phyloP scores from a whole-genome alignment of 2,797 vertebrate species.

The Cygnus olor region DNA sequence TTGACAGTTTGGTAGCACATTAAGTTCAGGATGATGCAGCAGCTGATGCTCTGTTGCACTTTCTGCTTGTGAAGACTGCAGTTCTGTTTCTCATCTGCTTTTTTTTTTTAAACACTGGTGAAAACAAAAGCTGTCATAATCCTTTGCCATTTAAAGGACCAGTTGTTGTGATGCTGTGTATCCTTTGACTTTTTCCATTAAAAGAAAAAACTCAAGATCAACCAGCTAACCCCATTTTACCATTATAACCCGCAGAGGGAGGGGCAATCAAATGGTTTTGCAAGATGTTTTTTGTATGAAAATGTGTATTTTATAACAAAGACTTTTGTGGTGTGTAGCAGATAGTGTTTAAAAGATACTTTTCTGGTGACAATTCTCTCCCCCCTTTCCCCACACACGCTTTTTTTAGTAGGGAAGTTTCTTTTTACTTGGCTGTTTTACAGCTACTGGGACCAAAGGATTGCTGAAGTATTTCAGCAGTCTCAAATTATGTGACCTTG shows the following conservation, averaged over 20 bases:
- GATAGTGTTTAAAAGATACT: conserved; percentile 56
- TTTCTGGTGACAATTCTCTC: conserved; percentile 53
- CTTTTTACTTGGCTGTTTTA: conserved; percentile 71
- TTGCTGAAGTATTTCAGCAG: conserved; percentile 70
- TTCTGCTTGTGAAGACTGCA: conserved; percentile 36
- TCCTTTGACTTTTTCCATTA: conserved; percentile 52
- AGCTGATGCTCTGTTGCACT: conserved; percentile 21
- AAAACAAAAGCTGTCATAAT: conserved; percentile 53
- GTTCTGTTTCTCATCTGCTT: conserved; percentile 53
- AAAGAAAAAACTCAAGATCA: conserved; percentile 36
- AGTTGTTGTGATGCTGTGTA: conserved; percentile 49
- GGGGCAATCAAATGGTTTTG: conserved; percentile 69
- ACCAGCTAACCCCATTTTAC: conserved; percentile 64
- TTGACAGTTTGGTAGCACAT: conserved; percentile 42
- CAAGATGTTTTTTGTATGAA: conserved; percentile 80
- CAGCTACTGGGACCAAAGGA: conserved; percentile 82
- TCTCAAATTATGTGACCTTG: conserved; percentile 69
- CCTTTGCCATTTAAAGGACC: conserved; percentile 65
- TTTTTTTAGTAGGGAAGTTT: conserved; percentile 37
- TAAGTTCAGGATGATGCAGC: conserved; percentile 62
- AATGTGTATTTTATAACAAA: conserved; percentile 78
- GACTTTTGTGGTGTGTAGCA: conserved; percentile 70
- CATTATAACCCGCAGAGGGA: conserved; percentile 67
- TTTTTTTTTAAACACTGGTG: conserved; percentile 72
- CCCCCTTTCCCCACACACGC: too few relatives aligned